Conservation (phyloP, 1,140 invertebrate species). For the Laupala kohalensis region DNA sequence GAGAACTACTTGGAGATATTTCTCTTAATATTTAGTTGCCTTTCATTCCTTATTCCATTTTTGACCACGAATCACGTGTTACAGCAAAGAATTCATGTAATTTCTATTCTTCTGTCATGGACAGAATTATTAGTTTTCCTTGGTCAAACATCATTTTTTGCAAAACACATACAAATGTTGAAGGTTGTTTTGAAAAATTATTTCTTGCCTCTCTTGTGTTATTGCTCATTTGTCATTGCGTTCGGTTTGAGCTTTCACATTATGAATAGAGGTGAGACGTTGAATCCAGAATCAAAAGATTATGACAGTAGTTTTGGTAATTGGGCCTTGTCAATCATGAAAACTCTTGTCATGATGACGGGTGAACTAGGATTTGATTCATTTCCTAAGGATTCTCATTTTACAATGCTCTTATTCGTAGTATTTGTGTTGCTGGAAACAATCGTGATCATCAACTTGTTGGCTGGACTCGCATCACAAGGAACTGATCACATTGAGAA, state of each 20-base stretch:
- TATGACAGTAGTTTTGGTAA: not conserved
- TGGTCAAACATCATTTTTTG: not conserved
- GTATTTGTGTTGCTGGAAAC: not conserved
- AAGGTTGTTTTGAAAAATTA: not conserved
- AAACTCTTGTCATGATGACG: not conserved
- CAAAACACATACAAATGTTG: not conserved
- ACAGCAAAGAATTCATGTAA: not conserved
- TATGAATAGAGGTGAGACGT: not conserved
- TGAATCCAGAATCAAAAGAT: not conserved
- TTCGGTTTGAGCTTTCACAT: not conserved
- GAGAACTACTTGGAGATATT: not conserved
- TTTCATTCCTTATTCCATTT: not conserved
- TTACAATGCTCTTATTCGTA: not conserved
- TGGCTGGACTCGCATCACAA: not conserved
- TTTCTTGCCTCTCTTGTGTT: not conserved
- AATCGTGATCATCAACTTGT: not conserved
- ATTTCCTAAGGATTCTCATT: not conserved
- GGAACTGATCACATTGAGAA: not conserved
- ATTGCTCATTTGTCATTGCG: not conserved
- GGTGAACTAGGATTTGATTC: not conserved
- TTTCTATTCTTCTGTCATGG: not conserved
- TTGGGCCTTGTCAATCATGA: not conserved
- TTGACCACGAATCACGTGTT: not conserved
- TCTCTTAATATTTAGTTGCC: not conserved
- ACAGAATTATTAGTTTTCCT: not conserved